Evolutionary conservation across 2,113 vertebrate species (phyloP).

Genomic region (Mormyrus lacerda): DNA sequence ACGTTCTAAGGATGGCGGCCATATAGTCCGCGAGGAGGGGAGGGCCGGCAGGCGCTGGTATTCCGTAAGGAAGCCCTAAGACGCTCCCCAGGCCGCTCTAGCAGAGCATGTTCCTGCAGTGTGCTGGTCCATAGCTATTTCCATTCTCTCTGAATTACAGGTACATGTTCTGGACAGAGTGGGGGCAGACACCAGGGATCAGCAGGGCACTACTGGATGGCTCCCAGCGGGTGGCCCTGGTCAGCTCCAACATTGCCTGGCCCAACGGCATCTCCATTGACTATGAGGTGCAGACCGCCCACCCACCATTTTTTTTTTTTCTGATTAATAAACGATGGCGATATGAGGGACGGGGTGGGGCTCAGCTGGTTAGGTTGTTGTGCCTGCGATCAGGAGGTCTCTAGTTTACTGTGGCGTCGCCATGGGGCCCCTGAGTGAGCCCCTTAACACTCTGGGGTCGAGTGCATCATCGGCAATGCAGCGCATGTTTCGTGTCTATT

Average conservation of each 20-base stretch:
- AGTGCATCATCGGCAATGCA: no score
- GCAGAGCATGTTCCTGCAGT: background rate
- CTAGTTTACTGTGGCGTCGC: background rate
- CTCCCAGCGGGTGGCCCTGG: constrained; percentile 82
- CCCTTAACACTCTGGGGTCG: no score
- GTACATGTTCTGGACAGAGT: constrained; percentile 97
- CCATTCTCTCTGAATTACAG: constrained; percentile 44
- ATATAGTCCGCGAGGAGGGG: background rate
- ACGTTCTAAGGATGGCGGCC: background rate
- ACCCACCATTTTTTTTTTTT: constrained; percentile 25
- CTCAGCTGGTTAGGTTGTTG: background rate
- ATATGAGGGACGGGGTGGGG: constrained; percentile 22
- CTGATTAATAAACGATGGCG: constrained; percentile 49
- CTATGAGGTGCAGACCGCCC: constrained; percentile 73
- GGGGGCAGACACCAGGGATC: constrained; percentile 91
- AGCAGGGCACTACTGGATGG: constrained; percentile 86
- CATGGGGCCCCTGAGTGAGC: background rate
- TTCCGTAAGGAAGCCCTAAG: background rate
- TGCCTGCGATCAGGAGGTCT: background rate
- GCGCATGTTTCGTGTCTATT: no score
- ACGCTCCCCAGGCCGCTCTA: background rate
- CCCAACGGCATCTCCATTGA: constrained; percentile 96
- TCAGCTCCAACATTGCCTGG: constrained; percentile 85
- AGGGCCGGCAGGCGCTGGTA: background rate
- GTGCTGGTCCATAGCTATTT: background rate